Conservation (phyloP, 1,140 invertebrate species). For the Latrodectus geometricus region DNA sequence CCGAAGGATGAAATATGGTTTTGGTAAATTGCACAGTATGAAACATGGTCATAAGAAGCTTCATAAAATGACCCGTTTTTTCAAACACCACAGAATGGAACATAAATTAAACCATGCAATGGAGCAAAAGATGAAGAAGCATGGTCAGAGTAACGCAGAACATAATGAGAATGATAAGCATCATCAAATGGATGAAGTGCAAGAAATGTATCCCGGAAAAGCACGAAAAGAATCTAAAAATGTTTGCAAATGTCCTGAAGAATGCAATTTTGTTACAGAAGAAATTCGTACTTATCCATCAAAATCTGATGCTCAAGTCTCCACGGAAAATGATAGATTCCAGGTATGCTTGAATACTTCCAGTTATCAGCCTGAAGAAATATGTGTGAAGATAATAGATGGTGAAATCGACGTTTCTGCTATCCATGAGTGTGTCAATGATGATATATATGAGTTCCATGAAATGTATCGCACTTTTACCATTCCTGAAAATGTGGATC, state of each 20-base stretch:
- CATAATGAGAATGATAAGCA: background rate
- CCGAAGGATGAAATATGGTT: background rate
- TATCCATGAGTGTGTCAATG: background rate
- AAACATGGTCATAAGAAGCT: background rate
- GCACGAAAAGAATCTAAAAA: background rate
- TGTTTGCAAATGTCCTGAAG: background rate
- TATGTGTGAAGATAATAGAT: background rate
- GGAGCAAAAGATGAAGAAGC: background rate
- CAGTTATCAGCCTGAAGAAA: background rate
- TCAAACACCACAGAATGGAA: background rate
- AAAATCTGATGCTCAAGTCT: background rate
- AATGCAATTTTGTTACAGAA: background rate
- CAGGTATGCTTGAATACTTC: background rate
- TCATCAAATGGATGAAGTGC: background rate
- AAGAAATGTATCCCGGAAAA: background rate
- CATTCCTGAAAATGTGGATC: background rate
- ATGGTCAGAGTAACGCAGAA: background rate
- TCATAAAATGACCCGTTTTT: background rate
- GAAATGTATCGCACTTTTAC: background rate
- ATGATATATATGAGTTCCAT: background rate
- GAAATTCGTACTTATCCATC: background rate
- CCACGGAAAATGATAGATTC: background rate
- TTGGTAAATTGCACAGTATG: background rate
- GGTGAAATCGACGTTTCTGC: background rate
- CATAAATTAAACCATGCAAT: background rate